phyloP scores from a whole-genome alignment of 1,140 invertebrate species.

The Whitmania pigra region DNA sequence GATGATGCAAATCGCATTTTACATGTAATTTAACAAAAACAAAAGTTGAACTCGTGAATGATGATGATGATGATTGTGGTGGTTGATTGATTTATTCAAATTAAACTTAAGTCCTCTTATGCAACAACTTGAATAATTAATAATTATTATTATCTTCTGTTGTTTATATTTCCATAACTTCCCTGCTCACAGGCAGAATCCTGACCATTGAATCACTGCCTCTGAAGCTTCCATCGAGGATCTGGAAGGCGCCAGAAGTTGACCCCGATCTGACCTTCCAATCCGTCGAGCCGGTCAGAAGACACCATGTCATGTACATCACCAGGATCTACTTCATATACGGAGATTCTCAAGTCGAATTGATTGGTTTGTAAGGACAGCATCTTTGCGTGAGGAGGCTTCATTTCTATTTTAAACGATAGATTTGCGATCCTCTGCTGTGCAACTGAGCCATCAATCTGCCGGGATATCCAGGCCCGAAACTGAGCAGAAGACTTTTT shows the following conservation, averaged over 20 bases:
- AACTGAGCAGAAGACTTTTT: not conserved
- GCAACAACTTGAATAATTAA: too few relatives aligned
- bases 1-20: too few relatives aligned
- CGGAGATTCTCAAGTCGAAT: slow-evolving; percentile 9
- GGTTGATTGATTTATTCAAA: too few relatives aligned
- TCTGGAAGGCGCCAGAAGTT: slow-evolving; percentile 14
- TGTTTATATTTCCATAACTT: too few relatives aligned
- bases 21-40: too few relatives aligned
- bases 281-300: slow-evolving; percentile 5
- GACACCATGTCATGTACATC: slow-evolving; percentile 19
- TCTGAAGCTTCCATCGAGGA: slow-evolving; percentile 8
- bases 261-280: slow-evolving; percentile 4
- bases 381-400: not conserved
- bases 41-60: too few relatives aligned
- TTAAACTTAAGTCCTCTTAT: too few relatives aligned
- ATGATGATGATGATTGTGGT: too few relatives aligned
- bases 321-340: slow-evolving; percentile 20
- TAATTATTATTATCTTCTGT: too few relatives aligned
- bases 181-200: not conserved
- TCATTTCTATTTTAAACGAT: not conserved
- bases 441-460: not conserved
- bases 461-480: not conserved
- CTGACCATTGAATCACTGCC: slow-evolving; percentile 16
- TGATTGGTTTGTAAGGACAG: slow-evolving; percentile 2
- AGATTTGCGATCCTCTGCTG: not conserved